Conservation (phyloP, 2,797 vertebrate genomes). For the Phrynocephalus vlangalii region DNA sequence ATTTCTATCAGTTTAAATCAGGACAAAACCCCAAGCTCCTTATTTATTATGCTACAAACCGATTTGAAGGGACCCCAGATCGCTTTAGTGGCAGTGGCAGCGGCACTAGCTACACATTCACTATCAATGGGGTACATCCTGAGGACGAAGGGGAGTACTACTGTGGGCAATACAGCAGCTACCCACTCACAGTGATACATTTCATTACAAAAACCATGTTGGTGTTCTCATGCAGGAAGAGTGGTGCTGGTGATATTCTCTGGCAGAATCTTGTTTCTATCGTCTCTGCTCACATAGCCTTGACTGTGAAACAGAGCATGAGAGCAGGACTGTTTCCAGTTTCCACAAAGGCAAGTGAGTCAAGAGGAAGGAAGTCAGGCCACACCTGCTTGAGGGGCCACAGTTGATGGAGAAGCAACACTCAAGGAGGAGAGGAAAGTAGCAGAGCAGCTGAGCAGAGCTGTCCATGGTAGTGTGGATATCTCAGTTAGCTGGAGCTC, state of each 20-base stretch:
- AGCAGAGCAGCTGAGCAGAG: too few relatives aligned
- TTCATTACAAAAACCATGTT: not conserved
- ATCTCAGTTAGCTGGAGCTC: too few relatives aligned
- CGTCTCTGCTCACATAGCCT: too few relatives aligned
- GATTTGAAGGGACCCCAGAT: not conserved
- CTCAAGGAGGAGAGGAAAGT: too few relatives aligned
- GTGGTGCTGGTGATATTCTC: not conserved
- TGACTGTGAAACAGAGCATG: not conserved
- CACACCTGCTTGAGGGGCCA: too few relatives aligned
- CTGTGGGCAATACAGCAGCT: not conserved
- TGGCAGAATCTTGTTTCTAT: too few relatives aligned
- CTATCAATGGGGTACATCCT: not conserved
- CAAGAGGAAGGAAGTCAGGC: too few relatives aligned
- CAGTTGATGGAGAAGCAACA: too few relatives aligned
- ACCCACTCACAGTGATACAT: not conserved
- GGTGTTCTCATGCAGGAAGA: not conserved
- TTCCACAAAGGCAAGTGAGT: too few relatives aligned
- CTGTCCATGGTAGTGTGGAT: too few relatives aligned
- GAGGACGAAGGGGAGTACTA: not conserved
- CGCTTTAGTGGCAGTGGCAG: not conserved
- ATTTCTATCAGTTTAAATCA: conserved; percentile 24
- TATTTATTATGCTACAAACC: not conserved
- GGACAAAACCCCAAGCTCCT: not conserved
- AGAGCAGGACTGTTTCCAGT: not conserved
- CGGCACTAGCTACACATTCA: not conserved